phyloP scores from a whole-genome alignment of 2,797 vertebrate species.

The Gambelia wislizenii region DNA sequence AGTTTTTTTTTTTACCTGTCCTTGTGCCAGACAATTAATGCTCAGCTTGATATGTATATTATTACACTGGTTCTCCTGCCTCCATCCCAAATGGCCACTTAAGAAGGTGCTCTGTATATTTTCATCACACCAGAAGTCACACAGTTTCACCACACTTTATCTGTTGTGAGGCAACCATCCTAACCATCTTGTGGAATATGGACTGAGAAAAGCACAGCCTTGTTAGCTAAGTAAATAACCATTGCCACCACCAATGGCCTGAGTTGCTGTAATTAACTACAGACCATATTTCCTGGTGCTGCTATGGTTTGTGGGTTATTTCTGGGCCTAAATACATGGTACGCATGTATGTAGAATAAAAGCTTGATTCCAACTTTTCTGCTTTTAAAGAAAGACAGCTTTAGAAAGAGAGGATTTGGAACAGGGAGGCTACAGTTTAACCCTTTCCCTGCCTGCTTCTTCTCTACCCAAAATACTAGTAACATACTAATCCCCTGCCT shows the following conservation, averaged over 20 bases:
- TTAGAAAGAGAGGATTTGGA: not conserved
- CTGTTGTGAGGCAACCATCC: not conserved
- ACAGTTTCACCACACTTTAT: not conserved
- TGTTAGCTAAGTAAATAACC: not conserved
- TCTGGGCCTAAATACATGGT: not conserved
- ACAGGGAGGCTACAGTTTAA: not conserved
- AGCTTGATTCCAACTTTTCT: not conserved
- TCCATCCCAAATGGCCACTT: not conserved
- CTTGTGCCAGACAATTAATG: not conserved
- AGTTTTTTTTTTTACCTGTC: not conserved
- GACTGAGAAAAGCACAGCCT: not conserved
- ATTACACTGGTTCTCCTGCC: not conserved
- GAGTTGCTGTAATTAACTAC: not conserved
- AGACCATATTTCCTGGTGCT: rapidly evolving
- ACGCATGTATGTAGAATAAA: not conserved
- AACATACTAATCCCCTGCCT: not conserved
- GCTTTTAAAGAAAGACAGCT: not conserved
- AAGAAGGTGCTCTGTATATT: not conserved
- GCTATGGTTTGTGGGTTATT: not conserved
- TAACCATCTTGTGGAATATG: rapidly evolving
- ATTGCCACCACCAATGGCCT: not conserved
- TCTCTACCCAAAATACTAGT: not conserved
- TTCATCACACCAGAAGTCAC: not conserved
- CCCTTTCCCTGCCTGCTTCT: not conserved
- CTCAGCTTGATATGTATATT: not conserved